Evolutionary conservation across 1,140 invertebrate genomes (phyloP).

Genomic region (Scaptomyza hsui): DNA sequence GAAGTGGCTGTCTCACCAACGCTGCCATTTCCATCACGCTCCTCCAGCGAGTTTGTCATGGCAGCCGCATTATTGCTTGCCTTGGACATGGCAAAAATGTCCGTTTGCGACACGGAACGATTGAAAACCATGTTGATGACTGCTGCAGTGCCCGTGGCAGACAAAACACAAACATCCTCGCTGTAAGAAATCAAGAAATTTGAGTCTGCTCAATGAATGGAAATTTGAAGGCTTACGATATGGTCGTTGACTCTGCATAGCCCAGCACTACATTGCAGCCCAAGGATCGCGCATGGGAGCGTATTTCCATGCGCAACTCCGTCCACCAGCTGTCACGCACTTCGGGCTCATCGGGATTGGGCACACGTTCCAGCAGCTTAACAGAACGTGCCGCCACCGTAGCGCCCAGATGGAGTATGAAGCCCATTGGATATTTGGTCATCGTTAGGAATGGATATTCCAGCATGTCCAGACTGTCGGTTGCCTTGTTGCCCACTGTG

Average conservation of each 20-base stretch:
- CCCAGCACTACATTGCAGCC: constrained; percentile 97
- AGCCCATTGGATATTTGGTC: constrained; percentile 93
- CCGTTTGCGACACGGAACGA: constrained; percentile 75
- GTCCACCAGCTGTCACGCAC: constrained; percentile 97
- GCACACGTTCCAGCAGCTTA: constrained; percentile 93
- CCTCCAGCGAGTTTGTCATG: constrained; percentile 76
- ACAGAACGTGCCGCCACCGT: constrained; percentile 94
- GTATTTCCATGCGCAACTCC: constrained; percentile 96
- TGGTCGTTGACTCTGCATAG: constrained; percentile 94
- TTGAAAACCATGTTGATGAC: constrained; percentile 88
- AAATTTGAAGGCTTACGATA: constrained; percentile 87
- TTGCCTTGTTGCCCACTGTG: constrained; percentile 79
- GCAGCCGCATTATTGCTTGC: constrained; percentile 32
- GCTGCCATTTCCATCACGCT: constrained; percentile 65
- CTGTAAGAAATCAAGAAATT: constrained; percentile 84
- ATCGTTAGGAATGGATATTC: constrained; percentile 99
- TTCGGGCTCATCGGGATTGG: constrained; percentile 93
- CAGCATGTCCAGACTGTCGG: constrained; percentile 91
- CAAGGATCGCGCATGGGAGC: constrained; percentile 94
- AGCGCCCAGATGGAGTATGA: constrained; percentile 95
- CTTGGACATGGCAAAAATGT: constrained; percentile 70
- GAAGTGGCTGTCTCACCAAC: constrained; percentile 36
- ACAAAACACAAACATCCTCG: constrained; percentile 97
- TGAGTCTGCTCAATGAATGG: not conserved
- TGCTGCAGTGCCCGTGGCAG: constrained; percentile 96